Conservation (phyloP, 64 coral and sea anemone genomes). For the Porites lutea region DNA sequence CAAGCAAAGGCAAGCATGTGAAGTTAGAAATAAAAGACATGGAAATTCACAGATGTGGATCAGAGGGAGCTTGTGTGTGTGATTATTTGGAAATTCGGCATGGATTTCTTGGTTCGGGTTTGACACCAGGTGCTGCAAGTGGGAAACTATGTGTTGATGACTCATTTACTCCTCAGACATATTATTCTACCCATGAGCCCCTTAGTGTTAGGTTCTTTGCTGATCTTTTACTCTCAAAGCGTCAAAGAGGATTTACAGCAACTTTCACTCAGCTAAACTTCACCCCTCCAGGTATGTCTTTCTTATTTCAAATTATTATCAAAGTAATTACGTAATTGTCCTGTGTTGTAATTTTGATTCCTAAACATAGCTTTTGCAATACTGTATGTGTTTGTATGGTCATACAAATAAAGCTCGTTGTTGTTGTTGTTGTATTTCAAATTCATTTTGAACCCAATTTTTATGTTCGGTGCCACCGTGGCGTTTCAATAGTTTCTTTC, state of each 20-base stretch:
- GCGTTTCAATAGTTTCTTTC: too few species aligned
- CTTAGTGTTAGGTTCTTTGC: not conserved
- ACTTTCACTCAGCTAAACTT: not conserved
- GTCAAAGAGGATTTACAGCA: not conserved
- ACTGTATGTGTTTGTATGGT: too few species aligned
- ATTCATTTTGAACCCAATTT: too few species aligned
- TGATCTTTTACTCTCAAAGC: not conserved
- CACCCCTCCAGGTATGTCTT: slow-evolving; percentile 4
- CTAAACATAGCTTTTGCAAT: too few species aligned
- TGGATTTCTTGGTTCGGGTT: not conserved
- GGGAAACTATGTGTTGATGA: not conserved
- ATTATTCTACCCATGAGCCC: not conserved
- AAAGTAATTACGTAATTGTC: too few species aligned
- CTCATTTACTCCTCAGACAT: not conserved
- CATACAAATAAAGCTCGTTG: too few species aligned
- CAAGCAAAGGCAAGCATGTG: not conserved
- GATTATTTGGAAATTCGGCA: slow-evolving; percentile 2
- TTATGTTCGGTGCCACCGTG: too few species aligned
- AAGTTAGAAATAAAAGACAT: slow-evolving; percentile 21
- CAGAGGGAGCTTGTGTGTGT: not conserved
- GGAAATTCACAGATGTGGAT: not conserved
- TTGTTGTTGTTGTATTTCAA: too few species aligned
- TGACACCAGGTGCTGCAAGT: not conserved
- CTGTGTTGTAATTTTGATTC: too few species aligned
- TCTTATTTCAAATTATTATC: too few species aligned